Base-by-base conservation (phyloP, 2,797 vertebrate species). In the Periophthalmus magnuspinnatus region DNA sequence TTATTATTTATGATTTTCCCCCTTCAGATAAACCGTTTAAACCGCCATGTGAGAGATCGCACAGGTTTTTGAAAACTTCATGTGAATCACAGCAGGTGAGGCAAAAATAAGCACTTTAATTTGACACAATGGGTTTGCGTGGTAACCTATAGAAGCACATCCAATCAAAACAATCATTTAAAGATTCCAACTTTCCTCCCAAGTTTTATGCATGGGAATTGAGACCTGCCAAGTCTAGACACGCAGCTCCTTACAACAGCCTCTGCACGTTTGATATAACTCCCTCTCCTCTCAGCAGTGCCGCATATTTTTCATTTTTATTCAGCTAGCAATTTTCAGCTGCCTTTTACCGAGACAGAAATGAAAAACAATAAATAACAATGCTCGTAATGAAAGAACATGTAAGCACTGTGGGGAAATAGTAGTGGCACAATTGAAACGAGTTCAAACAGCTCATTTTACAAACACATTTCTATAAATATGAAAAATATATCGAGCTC, bases 221-320 rank as follows among this genome's bases (percentile, higher is more conserved):
- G 36, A 63, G 7, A 21, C 21, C 62, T 65, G 62, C 45, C 62
- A 19, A 32, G 24, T 65, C 41, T 17, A 76, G 69, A 72, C 70
- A 64, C 47, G 24, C 74, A 79, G 78, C 71, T 80, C 73, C 84
- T 81, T 68, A 78, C 66, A 76, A 75, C 57, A 73, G 74, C 16
- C 62, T 56, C 65, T 79, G 19, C 67, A 76, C 66, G 77, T 81
- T 70, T 72, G 71, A 67, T 83, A 81, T 78, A 34, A 70, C 66
- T 81, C 74, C 60, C 65, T 67, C 63, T 58, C 33, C 61, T 52
- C 33, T 33, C 50, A 54, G 54, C 67, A 64, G n/a, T 28, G 21
- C 33, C 70, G 60, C 59, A n/a, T 52, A 70, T 73, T 75, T 50
- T 68, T 79, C 50, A 72, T 75, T 81, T 87, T 80, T 78, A 71